phyloP scores from a whole-genome alignment of 2,888 invertebrate species.

The Lasioglossum villosulum region DNA sequence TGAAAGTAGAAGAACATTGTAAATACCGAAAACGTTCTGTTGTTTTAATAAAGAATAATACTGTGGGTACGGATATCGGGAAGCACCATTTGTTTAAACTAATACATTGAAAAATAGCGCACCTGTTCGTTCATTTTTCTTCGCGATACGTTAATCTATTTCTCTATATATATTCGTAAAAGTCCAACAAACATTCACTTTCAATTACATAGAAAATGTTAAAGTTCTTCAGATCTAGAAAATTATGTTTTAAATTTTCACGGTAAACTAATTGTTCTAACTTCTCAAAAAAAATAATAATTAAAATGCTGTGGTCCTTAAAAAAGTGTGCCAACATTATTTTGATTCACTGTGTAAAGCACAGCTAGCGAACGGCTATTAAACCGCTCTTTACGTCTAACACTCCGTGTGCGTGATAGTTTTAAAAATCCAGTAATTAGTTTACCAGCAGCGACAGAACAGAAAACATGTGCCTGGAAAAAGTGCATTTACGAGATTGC shows the following conservation, averaged over 20 bases:
- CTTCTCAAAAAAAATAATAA: too few relatives aligned
- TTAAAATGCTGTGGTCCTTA: too few relatives aligned
- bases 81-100: neutral
- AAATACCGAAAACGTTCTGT: neutral
- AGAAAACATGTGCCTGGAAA: neutral
- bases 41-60: neutral
- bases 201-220: too few relatives aligned
- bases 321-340: too few relatives aligned
- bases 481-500: conserved; percentile 11
- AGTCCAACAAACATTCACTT: neutral
- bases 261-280: too few relatives aligned
- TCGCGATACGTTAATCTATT: neutral
- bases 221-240: too few relatives aligned
- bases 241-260: too few relatives aligned
- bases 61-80: neutral
- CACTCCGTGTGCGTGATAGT: neutral
- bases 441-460: neutral
- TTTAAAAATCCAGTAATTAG: neutral
- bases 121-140: neutral
- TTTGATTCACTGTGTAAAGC: neutral
- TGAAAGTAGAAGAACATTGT: neutral
- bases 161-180: neutral
- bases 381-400: neutral
- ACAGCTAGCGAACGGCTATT: neutral
- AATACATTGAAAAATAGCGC: neutral